Evolutionary conservation across 2,888 invertebrate genomes (phyloP).

Genomic region (Ceriagrion tenellum): DNA sequence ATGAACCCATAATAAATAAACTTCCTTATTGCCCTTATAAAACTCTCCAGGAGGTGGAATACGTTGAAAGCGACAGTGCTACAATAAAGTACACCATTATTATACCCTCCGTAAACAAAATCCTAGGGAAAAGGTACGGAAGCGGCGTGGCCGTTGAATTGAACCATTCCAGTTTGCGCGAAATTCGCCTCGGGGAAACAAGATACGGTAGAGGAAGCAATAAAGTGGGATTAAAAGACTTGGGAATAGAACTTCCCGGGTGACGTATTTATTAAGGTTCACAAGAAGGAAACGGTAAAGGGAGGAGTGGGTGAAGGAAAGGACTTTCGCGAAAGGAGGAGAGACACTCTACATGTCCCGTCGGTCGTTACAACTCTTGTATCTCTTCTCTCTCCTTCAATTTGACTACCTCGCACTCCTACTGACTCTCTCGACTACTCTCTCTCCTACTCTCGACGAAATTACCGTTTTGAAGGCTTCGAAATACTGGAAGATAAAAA

Average conservation of each 20-base stretch:
- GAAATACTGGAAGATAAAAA: background rate
- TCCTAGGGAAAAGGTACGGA: background rate
- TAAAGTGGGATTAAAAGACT: constrained; percentile 2
- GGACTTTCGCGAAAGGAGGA: too few relatives aligned
- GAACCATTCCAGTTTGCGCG: background rate
- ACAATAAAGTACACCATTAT: background rate
- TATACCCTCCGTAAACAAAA: background rate
- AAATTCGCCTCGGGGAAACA: background rate
- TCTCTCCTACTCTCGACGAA: background rate
- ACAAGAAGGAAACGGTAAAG: background rate
- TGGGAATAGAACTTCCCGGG: background rate
- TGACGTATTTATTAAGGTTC: background rate
- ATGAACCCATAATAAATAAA: too few relatives aligned
- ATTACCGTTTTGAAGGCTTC: background rate
- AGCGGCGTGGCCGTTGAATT: background rate
- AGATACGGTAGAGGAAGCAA: background rate
- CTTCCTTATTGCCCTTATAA: too few relatives aligned
- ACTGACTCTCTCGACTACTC: background rate
- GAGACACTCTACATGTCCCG: background rate
- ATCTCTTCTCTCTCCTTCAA: background rate
- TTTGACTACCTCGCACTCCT: background rate
- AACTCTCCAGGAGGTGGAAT: background rate
- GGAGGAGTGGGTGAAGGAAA: background rate
- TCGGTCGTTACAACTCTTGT: background rate
- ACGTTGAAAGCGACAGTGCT: background rate